Conservation (phyloP, 2,797 vertebrate genomes). For the Alca torda region DNA sequence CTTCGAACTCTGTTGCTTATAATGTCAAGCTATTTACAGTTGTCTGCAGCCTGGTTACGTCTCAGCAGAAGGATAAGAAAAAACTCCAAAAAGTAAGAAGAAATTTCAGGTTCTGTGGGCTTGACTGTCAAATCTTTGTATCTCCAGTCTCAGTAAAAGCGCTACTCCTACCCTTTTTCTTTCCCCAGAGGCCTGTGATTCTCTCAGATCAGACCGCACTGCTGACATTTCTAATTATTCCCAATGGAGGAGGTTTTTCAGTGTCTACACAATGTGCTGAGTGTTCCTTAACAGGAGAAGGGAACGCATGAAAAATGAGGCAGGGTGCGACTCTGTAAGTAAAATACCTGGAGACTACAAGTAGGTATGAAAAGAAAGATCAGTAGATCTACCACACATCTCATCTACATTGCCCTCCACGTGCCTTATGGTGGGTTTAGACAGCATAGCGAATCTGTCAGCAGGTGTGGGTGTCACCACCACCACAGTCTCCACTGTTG, state of each 20-base stretch:
- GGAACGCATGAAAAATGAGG: not conserved
- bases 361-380: not conserved
- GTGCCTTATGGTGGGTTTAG: not conserved
- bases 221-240: not conserved
- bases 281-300: not conserved
- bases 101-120: not conserved
- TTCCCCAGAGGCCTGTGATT: not conserved
- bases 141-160: not conserved
- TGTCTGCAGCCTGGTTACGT: not conserved
- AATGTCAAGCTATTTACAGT: not conserved
- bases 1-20: not conserved
- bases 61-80: not conserved
- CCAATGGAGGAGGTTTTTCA: not conserved
- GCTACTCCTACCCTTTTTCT: not conserved
- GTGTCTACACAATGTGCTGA: not conserved
- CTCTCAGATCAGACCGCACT: not conserved
- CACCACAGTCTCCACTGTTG: not conserved
- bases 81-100: not conserved
- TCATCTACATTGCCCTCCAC: not conserved
- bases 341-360: not conserved
- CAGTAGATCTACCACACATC: not conserved
- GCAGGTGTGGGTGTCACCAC: not conserved
- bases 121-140: not conserved
- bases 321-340: not conserved
- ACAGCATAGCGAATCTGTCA: not conserved